Base-by-base conservation (phyloP, 2,113 vertebrate species). In the Eptatretus burgeri region DNA sequence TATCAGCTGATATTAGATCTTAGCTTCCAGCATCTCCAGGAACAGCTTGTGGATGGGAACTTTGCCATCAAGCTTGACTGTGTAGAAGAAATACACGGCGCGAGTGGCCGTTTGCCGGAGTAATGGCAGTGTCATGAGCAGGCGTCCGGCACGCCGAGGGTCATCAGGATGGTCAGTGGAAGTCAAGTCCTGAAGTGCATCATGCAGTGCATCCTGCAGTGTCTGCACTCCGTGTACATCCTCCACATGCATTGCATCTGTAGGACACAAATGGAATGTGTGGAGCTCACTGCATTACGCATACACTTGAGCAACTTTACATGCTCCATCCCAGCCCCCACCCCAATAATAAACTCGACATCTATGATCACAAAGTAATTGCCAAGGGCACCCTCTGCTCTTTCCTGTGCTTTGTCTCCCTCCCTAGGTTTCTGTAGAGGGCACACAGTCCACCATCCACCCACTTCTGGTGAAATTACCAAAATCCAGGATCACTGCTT, bases 11-110 rank as follows among this genome's bases (percentile, higher is more conserved):
- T 41, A 41, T 64, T 51, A 77, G 18, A 71, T 67, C 51, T 76
- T 76, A 68, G 75, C 74, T 2, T 78, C 74, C 1, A 79, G 74
- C 78, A 79, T 79, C 72, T 79, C 78, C 69, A 78, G 73, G 63
- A 79, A 73, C 63, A 79, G 78, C 19, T 75, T 78, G 74, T 77
- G 76, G 63, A 78, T 69, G 10, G 76, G 74, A 41, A 78, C 27
- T 12, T 17, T 20, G n/a, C 66, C 71, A 9, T 70, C 69, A 14
- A 63, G 67, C 68, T 75, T 74, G 66, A 76, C 67, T 13, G 67
- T 62, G 13, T 72, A 68, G 63, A 79, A 66, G 13, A 62, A 62
- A 63, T 69, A 64, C 9, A 68, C 71, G 1, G 73, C 74, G 0
- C 67, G 67, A 64, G 67, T 68, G 2, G 77, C 76, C 0, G 74